Percentiles rank a stretch among this genome's conserved stretches.
phyloP scores from a whole-genome alignment of 2,113 vertebrate genomes.

The Cairina moschata region DNA sequence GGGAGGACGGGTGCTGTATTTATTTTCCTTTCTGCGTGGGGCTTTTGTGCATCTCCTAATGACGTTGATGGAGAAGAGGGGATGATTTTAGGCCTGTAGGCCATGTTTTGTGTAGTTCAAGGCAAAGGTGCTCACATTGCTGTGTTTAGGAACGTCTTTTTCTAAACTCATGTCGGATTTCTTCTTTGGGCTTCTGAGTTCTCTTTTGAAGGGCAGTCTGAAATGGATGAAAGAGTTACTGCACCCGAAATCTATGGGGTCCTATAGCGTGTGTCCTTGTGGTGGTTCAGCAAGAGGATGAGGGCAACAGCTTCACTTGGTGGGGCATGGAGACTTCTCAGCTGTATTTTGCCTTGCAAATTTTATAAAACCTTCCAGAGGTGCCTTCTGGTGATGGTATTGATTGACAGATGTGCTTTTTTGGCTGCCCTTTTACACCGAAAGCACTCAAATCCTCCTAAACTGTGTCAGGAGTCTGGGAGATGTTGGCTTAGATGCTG shows the following conservation, averaged over 20 bases:
- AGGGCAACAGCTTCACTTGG: neutral
- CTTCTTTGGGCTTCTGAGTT: neutral
- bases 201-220: neutral
- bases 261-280: neutral
- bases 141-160: neutral
- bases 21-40: neutral
- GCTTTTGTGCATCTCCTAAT: neutral
- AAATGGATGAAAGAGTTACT: neutral
- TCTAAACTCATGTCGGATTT: accelerated
- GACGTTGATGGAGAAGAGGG: neutral
- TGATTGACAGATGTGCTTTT: neutral
- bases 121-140: neutral
- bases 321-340: neutral
- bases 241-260: neutral
- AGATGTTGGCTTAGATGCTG: neutral
- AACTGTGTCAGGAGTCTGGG: neutral
- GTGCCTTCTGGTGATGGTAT: neutral
- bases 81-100: neutral
- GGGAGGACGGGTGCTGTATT: neutral
- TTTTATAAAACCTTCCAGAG: neutral
- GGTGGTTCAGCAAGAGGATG: neutral
- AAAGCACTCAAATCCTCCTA: neutral
- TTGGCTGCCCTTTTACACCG: neutral
- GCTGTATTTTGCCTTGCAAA: neutral
- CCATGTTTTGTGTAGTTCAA: neutral